phyloP scores from a whole-genome alignment of 2,797 vertebrate species.

The Phaenicophaeus curvirostris region DNA sequence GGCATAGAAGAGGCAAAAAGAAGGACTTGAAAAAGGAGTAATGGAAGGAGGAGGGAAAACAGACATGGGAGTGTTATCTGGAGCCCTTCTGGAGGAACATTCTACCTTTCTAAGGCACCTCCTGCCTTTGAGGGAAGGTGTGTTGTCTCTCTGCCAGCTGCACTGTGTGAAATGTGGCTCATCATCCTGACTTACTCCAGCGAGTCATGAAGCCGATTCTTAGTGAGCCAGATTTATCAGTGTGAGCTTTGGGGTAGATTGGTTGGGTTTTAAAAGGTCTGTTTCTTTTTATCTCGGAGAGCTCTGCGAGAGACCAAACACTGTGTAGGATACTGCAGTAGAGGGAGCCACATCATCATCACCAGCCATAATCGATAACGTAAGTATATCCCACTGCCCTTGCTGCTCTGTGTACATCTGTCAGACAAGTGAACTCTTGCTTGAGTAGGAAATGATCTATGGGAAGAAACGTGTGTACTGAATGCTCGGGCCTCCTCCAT shows the following conservation, averaged over 20 bases:
- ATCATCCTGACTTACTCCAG: neutral
- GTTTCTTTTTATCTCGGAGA: neutral
- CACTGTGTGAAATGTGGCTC: neutral
- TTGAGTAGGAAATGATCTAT: neutral
- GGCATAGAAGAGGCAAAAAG: neutral
- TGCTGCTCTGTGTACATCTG: neutral
- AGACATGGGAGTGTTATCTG: neutral
- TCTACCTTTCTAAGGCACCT: neutral
- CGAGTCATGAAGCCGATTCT: neutral
- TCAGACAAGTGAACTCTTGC: neutral
- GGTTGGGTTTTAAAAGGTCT: neutral
- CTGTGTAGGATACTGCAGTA: neutral
- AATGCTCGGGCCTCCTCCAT: neutral
- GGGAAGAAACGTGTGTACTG: neutral
- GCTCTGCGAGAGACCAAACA: neutral
- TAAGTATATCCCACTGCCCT: neutral
- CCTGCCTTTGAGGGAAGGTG: neutral
- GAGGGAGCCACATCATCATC: slow-evolving; percentile 56
- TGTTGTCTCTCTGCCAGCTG: neutral
- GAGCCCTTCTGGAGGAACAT: neutral
- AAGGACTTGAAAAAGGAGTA: neutral
- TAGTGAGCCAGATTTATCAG: neutral
- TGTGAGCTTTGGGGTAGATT: neutral
- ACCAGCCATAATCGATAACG: neutral
- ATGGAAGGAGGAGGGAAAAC: neutral